Evolutionary conservation across 2,113 vertebrate species (phyloP), one percentile per base, ranked within the genome.

Genomic region (Misgurnus mizolepis): DNA sequence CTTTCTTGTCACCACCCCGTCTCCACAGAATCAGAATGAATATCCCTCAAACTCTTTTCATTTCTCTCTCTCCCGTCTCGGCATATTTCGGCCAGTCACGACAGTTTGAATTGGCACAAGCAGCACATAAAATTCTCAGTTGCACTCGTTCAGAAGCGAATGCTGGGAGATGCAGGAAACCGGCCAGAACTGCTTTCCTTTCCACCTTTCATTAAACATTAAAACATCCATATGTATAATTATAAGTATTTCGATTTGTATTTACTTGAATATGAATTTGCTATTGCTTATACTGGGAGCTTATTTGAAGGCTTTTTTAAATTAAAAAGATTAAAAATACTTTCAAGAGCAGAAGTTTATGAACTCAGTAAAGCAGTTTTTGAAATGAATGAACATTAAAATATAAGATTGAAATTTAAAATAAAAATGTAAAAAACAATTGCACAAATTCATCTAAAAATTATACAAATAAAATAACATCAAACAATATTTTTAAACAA

Each of bases 31-130:
- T 73, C 60, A 10, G 58, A 72, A 73, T 65, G 79, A 73, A 72
- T 80, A 55, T 66, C 49, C 43, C 12, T 64, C 18, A 47, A 64
- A 67, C 72, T 39, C 40, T 68, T 22, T 58, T 45, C 56, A 14
- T 56, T 39, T 14, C 34, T 41, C 12, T 60, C 22, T 75, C 65
- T 50, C 17, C 17, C 11, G 64, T 69, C 34, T 7, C 6, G 11
- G 47, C 18, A 56, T 53, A 62, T 79, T 70, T 82, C 74, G 40
- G 76, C 77, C 10, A 60, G 41, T 72, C 76, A 56, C 39, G 14
- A 17, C 67, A 43, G 64, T 83, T 80, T 81, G 34, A 61, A 80
- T 67, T 82, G 74, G 73, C 78, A 78, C 10, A 5, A 66, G 61
- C 12, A 11, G n/a, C 64, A 80, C 75, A 60, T 69, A 64, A 69